phyloP scores from a whole-genome alignment of 2,797 vertebrate genomes.

The Eptatretus atami region DNA sequence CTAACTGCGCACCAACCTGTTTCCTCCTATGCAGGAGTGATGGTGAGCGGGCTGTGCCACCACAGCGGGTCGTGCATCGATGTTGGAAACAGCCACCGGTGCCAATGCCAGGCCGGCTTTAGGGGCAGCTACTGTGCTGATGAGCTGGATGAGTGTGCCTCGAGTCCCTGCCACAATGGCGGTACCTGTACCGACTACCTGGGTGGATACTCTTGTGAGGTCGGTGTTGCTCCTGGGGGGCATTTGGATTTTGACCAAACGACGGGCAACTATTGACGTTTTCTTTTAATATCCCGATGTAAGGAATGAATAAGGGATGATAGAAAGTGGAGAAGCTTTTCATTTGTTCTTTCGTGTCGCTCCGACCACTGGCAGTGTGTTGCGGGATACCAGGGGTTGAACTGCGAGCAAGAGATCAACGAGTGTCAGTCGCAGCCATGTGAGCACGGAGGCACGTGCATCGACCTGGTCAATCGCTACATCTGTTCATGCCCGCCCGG shows the following conservation, averaged over 20 bases:
- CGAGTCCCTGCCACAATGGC: slow-evolving; percentile 51
- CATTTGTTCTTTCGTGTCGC: slow-evolving; percentile 8
- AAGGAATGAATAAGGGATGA: too few species aligned
- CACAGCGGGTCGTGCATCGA: slow-evolving; percentile 30
- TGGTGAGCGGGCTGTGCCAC: slow-evolving; percentile 28
- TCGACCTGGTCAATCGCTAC: slow-evolving; percentile 53
- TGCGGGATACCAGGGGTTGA: slow-evolving; percentile 56
- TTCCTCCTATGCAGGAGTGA: slow-evolving; percentile 15
- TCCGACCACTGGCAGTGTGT: slow-evolving; percentile 23
- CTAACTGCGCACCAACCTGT: too few species aligned
- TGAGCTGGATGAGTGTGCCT: slow-evolving; percentile 39
- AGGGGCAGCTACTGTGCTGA: slow-evolving; percentile 46
- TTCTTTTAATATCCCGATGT: too few species aligned
- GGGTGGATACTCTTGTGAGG: slow-evolving; percentile 38
- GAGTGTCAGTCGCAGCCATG: slow-evolving; percentile 62
- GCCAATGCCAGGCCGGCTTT: slow-evolving; percentile 41
- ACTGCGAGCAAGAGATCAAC: slow-evolving; percentile 58
- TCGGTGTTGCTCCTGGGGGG: slow-evolving; percentile 12
- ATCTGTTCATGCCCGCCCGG: slow-evolving; percentile 49
- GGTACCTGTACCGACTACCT: slow-evolving; percentile 46
- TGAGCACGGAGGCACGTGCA: slow-evolving; percentile 43
- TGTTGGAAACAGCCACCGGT: slow-evolving; percentile 29
- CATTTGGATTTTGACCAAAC: not conserved
- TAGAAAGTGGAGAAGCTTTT: not conserved
- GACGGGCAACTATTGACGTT: too few species aligned